Evolutionary conservation across 2,113 vertebrate species (phyloP).

Genomic region (Xiphias gladius): DNA sequence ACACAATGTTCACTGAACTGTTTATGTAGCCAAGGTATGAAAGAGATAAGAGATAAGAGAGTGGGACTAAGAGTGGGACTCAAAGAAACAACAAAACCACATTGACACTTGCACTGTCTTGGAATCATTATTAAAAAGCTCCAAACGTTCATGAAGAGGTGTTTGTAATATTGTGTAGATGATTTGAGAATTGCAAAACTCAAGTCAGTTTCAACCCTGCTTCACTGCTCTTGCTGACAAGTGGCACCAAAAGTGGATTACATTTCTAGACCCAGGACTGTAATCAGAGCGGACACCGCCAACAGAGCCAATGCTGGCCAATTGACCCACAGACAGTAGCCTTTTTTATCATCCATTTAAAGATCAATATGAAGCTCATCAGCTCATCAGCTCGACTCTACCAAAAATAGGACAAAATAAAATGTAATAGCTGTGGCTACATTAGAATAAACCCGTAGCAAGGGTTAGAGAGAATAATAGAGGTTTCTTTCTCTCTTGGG

Average conservation of each 20-base stretch:
- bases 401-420: constrained; percentile 65
- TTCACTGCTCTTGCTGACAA: constrained; percentile 52
- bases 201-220: constrained; percentile 18
- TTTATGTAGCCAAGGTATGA: too few relatives aligned
- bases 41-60: too few relatives aligned
- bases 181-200: constrained; percentile 20
- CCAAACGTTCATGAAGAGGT: not conserved
- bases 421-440: constrained; percentile 55
- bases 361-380: constrained; percentile 79
- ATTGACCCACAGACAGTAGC: constrained; percentile 60
- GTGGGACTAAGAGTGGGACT: too few relatives aligned
- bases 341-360: constrained; percentile 81
- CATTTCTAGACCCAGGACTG: constrained; percentile 42
- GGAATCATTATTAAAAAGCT: not conserved
- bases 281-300: constrained; percentile 67
- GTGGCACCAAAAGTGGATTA: constrained; percentile 64
- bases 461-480: constrained; percentile 18
- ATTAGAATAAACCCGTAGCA: constrained; percentile 39
- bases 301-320: constrained; percentile 58
- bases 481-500: too few relatives aligned
- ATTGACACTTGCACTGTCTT: not conserved
- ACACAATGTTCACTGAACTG: too few relatives aligned
- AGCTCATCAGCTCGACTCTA: constrained; percentile 72
- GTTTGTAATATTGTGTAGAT: constrained; percentile 10
- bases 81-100: not conserved